A percentile compares a stretch with the other conserved stretches of the same genome.
phyloP scores from a whole-genome alignment of 2,113 vertebrate genomes.

The Syrmaticus mikado region DNA sequence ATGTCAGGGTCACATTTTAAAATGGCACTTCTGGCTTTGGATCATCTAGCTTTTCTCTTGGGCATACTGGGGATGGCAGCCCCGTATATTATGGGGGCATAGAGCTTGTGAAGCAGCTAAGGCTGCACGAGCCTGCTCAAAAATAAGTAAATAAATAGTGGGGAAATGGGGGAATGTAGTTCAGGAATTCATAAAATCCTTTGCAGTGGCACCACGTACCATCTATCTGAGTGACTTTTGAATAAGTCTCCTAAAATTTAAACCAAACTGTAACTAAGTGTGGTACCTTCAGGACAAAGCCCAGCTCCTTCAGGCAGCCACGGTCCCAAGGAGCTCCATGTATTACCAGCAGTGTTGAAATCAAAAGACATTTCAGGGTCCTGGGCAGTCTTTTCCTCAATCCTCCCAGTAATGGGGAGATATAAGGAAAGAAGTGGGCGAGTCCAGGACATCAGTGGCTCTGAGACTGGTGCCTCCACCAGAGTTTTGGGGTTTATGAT shows the following conservation, averaged over 20 bases:
- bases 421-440: not conserved
- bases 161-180: not conserved
- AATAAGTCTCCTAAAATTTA: not conserved
- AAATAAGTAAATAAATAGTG: not conserved
- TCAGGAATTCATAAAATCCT: not conserved
- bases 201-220: not conserved
- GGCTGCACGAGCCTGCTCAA: not conserved
- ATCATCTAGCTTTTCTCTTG: not conserved
- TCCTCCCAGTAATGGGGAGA: not conserved
- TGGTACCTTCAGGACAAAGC: rapidly evolving
- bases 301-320: not conserved
- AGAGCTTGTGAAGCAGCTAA: not conserved
- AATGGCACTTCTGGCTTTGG: conserved; percentile 16
- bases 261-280: not conserved
- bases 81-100: not conserved
- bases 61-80: conserved; percentile 25
- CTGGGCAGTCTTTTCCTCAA: not conserved
- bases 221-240: not conserved
- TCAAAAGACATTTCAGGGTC: not conserved
- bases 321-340: not conserved
- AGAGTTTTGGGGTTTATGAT: not conserved
- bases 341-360: not conserved
- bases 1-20: conserved; percentile 13
- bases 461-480: not conserved
- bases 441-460: not conserved